phyloP scores from a whole-genome alignment of 1,140 invertebrate genomes.

The Sarcophaga bullata region DNA sequence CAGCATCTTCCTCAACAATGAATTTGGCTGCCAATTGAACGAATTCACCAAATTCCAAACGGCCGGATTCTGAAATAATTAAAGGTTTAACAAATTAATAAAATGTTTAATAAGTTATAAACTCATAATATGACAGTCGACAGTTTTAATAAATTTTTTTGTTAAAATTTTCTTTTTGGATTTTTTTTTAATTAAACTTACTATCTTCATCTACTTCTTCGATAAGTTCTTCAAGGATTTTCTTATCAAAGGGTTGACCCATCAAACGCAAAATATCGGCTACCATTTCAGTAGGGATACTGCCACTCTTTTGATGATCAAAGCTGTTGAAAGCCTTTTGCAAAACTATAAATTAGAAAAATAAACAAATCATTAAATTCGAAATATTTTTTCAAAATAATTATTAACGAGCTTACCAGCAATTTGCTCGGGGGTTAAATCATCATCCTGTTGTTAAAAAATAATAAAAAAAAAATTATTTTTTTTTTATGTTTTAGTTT shows the following conservation, averaged over 20 bases:
- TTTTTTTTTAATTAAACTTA: too few species aligned
- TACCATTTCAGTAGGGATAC: slow-evolving; percentile 94
- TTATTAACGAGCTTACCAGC: slow-evolving; percentile 52
- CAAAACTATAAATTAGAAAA: slow-evolving; percentile 70
- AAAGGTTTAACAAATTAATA: not conserved
- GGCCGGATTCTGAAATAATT: slow-evolving; percentile 81
- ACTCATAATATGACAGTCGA: not conserved
- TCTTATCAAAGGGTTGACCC: slow-evolving; percentile 96
- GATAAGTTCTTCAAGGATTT: slow-evolving; percentile 93
- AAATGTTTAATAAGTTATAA: not conserved
- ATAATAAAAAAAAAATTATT: slow-evolving; percentile 12
- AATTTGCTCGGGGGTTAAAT: slow-evolving; percentile 74
- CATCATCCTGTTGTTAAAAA: slow-evolving; percentile 68
- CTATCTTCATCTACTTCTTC: slow-evolving; percentile 96
- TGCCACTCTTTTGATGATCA: slow-evolving; percentile 92
- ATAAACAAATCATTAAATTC: not conserved
- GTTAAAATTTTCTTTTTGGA: slow-evolving; percentile 6
- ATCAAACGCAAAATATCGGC: slow-evolving; percentile 93
- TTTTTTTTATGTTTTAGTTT: not conserved
- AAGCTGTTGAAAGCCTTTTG: slow-evolving; percentile 97
- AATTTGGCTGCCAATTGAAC: slow-evolving; percentile 93
- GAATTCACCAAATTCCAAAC: slow-evolving; percentile 95
- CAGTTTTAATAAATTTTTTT: not conserved
- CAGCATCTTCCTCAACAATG: slow-evolving; percentile 94
- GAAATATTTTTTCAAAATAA: slow-evolving; percentile 18